Evolutionary conservation across 1,140 invertebrate species (phyloP), one percentile per base, ranked within the genome.

Genomic region (Carposina sasakii): DNA sequence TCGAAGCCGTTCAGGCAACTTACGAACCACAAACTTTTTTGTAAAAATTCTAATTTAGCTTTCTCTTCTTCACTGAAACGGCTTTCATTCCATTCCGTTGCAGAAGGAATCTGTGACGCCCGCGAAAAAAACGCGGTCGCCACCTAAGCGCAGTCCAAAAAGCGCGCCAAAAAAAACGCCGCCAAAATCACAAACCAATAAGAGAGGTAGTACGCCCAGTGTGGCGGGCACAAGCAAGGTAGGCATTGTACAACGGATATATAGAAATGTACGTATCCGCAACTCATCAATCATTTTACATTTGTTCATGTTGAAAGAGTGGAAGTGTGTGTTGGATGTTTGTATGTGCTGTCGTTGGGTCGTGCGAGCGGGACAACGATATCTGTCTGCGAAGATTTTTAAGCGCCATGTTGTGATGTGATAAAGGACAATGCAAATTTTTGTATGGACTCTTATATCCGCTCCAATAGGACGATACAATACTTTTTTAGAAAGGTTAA

Each of bases 221-320:
- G 71, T 70, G 72, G 75, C 76, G 63, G 64, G 54, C 67, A 70
- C 78, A 71, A 78, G 76, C 82, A 86, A 85, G 82, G 85, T 86
- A 86, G 85, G 83, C 85, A 86, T 86, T 76, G 83, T 85, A 71
- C 83, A 79, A 82, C 81, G 85, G 85, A 86, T 86, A 76, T 86
- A 86, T 86, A 85, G 81, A 85, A 76, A 85, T 85, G 81, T 85
- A 85, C 83, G 83, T 85, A 85, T 84, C 81, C 70, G 74, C 74
- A 55, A 67, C n/a, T 69, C 71, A 74, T 65, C 71, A 57, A 48
- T 54, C 63, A 60, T 66, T 33, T 56, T 66, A 71, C 63, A 73
- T 71, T n/a, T n/a, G n/a, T n/a, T 70, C 65, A 69, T 75, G 59
- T 60, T 40, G 48, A n/a, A n/a, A n/a, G n/a, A n/a, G n/a, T n/a